These are phyloP conservation scores for Anguilla megastoma DNA, from an alignment of 2,797 vertebrate genomes.

Conservation along the genomic window DNA sequence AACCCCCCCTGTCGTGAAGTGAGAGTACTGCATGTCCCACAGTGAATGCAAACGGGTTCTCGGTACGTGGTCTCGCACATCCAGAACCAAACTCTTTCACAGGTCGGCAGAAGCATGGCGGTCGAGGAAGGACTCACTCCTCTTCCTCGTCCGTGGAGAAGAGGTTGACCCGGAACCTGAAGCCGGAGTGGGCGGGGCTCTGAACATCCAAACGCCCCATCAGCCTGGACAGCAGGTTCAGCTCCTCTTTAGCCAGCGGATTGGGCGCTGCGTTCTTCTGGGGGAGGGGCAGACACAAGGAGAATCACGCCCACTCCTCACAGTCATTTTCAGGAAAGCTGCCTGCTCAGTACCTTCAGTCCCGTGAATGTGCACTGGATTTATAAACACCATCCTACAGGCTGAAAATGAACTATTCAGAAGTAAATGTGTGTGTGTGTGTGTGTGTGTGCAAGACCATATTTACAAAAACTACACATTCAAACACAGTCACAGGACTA, in stretches of 20 bases:
- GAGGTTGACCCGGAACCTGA: conserved; percentile 79
- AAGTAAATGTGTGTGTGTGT: not conserved
- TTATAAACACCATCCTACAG: not conserved
- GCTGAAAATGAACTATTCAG: no score
- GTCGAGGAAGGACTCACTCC: conserved; percentile 65
- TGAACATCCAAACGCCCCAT: conserved; percentile 82
- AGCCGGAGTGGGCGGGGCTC: conserved; percentile 58
- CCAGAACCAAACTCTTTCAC: not conserved
- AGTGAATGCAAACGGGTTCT: not conserved
- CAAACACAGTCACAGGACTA: not conserved
- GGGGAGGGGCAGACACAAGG: not conserved
- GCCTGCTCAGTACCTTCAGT: conserved; percentile 6
- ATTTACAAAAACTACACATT: no score
- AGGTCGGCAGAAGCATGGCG: conserved; percentile 6
- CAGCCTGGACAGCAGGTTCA: conserved; percentile 87
- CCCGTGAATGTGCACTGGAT: not conserved
- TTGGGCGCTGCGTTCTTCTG: conserved; percentile 77
- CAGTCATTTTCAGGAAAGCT: not conserved
- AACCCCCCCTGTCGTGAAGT: not conserved
- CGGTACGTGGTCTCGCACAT: not conserved
- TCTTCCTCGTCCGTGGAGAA: conserved; percentile 82
- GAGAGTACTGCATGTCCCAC: not conserved
- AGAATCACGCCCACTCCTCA: not conserved
- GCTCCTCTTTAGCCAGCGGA: conserved; percentile 89
- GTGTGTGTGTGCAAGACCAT: not conserved